Evolutionary conservation across 2,888 invertebrate species (phyloP), one percentile per base, ranked within the genome.

Genomic region (Embidobia sp.): DNA sequence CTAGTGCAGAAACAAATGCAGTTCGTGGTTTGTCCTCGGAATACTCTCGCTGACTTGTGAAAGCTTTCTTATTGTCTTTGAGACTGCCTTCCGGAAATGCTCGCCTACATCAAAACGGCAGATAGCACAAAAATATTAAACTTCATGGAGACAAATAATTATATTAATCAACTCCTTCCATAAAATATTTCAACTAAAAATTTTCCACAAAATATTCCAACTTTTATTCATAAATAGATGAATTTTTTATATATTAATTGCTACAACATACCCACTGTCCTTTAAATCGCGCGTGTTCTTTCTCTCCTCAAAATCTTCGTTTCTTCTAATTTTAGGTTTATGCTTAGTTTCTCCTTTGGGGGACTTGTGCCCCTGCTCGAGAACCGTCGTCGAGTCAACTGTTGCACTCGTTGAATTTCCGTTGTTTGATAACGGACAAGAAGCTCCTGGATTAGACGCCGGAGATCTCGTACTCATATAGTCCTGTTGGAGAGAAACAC

Each of bases 391-490:
- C 53, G 87, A 85, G 78, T 84, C 82, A 35, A 81, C 81, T 61
- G 83, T 81, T 53, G 82, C 80, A 63, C 82, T 81, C 48, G 82
- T 82, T 11, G 83, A 76, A 55, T 82, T 78, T 84, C 81, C 85
- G 82, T 81, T 80, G 81, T 79, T 85, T 74, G 81, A 82, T 64
- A 81, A 85, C 51, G 70, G 72, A 49, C 80, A 79, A 75, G 85
- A 82, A 63, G 82, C 80, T 59, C 82, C 80, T 51, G 83, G 80
- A 78, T 84, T 82, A 27, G 88, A 85, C 67, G 86, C 85, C 78
- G 88, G 85, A 73, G 87, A 84, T 81, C 88, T 85, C 78, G 80
- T 86, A 79, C 84, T 88, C 64, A 87, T 87, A 74, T 89, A 88
- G 79, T 89, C 88, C 89, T 89, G 83, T 51, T 5, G 10, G 22